These are phyloP conservation scores for Bombus picipes DNA, from an alignment of 1,140 invertebrate species.

Conservation along the genomic window DNA sequence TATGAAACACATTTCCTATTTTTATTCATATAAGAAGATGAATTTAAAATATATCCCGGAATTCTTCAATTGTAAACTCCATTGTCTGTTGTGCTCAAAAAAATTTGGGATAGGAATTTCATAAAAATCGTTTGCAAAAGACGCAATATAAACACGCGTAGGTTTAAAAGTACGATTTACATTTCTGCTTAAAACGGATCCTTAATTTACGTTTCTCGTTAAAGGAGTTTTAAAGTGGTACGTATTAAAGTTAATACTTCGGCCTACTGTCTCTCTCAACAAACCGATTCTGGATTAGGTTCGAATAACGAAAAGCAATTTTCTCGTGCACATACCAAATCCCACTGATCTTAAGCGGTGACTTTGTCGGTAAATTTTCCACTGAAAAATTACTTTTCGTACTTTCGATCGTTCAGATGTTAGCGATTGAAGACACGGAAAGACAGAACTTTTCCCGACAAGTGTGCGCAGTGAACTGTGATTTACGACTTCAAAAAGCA, in stretches of 20 bases:
- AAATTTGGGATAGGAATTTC: not conserved
- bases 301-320: not conserved
- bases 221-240: not conserved
- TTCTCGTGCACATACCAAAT: not conserved
- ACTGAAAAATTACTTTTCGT: not conserved
- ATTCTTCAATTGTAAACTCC: not conserved
- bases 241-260: not conserved
- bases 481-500: constrained; percentile 30
- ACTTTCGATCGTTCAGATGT: constrained; percentile 20
- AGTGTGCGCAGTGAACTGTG: constrained; percentile 16
- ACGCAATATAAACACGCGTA: not conserved
- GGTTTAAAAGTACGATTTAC: not conserved
- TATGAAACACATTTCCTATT: not conserved
- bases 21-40: not conserved
- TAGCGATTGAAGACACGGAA: not conserved
- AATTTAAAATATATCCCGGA: not conserved
- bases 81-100: not conserved
- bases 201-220: not conserved
- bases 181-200: not conserved
- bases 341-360: not conserved
- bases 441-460: constrained; percentile 31
- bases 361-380: not conserved
- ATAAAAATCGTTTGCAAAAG: not conserved
- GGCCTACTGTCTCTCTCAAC: too few relatives aligned
- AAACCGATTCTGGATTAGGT: not conserved